phyloP scores from a whole-genome alignment of 2,113 vertebrate species.

The Platichthys stellatus region DNA sequence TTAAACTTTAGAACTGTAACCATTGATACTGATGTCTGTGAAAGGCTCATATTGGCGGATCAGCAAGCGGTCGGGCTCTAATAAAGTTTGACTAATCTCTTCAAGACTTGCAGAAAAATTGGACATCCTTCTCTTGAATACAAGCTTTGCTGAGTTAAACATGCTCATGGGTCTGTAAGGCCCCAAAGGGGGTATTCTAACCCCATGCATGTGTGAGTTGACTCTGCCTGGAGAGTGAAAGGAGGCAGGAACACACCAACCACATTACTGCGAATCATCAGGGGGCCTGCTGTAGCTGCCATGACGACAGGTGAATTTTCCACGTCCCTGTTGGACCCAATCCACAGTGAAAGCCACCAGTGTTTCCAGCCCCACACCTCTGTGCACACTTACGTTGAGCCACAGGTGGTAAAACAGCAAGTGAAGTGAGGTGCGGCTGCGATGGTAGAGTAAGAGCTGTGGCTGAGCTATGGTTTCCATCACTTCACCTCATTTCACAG shows the following conservation, averaged over 20 bases:
- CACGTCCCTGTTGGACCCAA: slow-evolving; percentile 19
- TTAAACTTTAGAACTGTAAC: no score
- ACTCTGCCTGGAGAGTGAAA: background rate
- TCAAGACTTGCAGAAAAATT: background rate
- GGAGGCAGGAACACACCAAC: slow-evolving; percentile 21
- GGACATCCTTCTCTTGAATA: background rate
- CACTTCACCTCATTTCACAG: slow-evolving; percentile 53
- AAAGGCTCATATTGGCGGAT: no score
- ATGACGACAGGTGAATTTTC: slow-evolving; percentile 45
- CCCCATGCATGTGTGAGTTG: background rate
- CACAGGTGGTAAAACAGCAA: slow-evolving; percentile 54
- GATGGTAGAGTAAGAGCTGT: slow-evolving; percentile 8
- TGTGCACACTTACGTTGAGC: slow-evolving; percentile 37
- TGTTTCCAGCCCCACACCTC: slow-evolving; percentile 54
- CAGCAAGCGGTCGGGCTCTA: no score
- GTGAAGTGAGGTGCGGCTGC: slow-evolving; percentile 15
- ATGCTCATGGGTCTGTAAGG: background rate
- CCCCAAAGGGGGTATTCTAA: slow-evolving; percentile 6
- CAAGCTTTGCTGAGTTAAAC: background rate
- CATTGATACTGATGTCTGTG: no score
- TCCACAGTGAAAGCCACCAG: slow-evolving; percentile 39
- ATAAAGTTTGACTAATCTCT: background rate
- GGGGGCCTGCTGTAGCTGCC: slow-evolving; percentile 35
- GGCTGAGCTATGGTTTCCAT: slow-evolving; percentile 60
- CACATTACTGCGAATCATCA: slow-evolving; percentile 46